phyloP scores from a whole-genome alignment of 2,888 invertebrate genomes.

The Thereva nobilitata region DNA sequence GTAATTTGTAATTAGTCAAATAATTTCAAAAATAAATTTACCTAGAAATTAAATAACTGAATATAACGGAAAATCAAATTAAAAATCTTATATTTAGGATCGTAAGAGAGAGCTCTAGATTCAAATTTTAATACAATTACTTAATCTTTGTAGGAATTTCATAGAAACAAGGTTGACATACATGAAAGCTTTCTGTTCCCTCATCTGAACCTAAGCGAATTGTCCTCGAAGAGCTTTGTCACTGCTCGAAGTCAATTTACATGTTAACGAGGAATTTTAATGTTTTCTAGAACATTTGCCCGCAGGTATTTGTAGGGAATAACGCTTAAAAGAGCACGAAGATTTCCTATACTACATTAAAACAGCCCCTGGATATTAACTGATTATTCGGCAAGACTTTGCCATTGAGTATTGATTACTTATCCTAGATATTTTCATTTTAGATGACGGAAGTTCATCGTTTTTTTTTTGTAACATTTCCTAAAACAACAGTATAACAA shows the following conservation, averaged over 20 bases:
- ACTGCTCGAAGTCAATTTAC: conserved; percentile 45
- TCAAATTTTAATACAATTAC: conserved; percentile 31
- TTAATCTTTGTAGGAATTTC: conserved; percentile 34
- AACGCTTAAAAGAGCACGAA: conserved; percentile 30
- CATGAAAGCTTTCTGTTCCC: conserved; percentile 33
- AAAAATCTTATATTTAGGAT: conserved; percentile 20
- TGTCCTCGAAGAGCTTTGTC: conserved; percentile 34
- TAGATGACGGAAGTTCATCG: background rate
- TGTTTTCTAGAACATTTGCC: conserved; percentile 32
- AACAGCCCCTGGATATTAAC: conserved; percentile 13
- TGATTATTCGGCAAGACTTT: conserved; percentile 28
- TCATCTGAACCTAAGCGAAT: conserved; percentile 30
- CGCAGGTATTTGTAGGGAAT: conserved; percentile 27
- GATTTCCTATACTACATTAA: conserved; percentile 28
- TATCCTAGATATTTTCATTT: background rate
- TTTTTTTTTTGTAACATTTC: no score
- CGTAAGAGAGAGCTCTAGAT: conserved; percentile 11
- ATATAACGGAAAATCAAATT: conserved; percentile 27
- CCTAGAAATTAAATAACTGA: conserved; percentile 24
- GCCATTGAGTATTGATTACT: conserved; percentile 16
- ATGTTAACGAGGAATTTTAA: conserved; percentile 46
- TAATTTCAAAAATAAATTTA: conserved; percentile 3
- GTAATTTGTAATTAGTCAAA: no score
- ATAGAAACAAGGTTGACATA: conserved; percentile 34
- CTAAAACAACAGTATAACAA: no score